Evolutionary conservation across 2,113 vertebrate genomes (phyloP).

Genomic region (Ovis canadensis): DNA sequence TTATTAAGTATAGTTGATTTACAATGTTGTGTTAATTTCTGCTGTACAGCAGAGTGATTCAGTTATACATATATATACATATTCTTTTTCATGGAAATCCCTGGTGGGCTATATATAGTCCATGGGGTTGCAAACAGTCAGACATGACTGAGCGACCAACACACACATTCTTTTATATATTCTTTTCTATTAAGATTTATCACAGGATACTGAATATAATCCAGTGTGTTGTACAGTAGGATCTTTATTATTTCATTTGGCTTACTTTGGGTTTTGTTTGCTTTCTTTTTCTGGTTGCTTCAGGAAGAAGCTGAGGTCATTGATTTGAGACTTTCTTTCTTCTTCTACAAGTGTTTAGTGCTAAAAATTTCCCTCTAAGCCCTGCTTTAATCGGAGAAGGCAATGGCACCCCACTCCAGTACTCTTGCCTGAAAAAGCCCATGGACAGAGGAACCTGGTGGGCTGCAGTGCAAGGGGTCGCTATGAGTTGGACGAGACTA

Average conservation of each 20-base stretch:
- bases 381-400: neutral
- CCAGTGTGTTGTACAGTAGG: neutral
- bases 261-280: neutral
- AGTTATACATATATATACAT: neutral
- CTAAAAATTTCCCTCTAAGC: neutral
- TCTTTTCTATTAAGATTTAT: neutral
- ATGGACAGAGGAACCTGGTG: too few relatives aligned
- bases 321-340: neutral
- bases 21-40: neutral
- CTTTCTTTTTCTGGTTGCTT: neutral
- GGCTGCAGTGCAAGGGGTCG: too few relatives aligned
- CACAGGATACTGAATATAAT: neutral
- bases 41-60: neutral
- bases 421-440: too few relatives aligned
- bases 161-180: neutral
- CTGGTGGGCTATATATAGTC: neutral
- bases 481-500: accelerated
- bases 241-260: neutral
- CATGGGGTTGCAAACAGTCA: neutral
- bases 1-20: neutral
- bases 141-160: neutral
- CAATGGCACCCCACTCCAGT: too few relatives aligned
- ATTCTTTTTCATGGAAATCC: neutral
- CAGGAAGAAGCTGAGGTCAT: neutral
- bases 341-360: neutral